Percentiles rank a stretch among this genome's conserved stretches.
phyloP scores from a whole-genome alignment of 2,888 invertebrate genomes.

The Hydroisotoma schaefferi region DNA sequence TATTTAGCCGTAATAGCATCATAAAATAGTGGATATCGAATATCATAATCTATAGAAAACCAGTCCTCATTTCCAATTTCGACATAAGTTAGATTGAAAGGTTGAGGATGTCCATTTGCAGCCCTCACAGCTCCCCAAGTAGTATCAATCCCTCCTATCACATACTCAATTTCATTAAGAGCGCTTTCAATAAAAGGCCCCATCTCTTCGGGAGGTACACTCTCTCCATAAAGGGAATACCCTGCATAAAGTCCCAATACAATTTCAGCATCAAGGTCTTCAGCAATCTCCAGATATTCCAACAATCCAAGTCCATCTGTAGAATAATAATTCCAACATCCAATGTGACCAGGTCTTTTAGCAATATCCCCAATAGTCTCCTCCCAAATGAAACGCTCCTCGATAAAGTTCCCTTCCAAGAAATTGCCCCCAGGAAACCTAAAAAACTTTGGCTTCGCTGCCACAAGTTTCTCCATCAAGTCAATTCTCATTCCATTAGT shows the following conservation, averaged over 20 bases:
- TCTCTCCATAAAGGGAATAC: conserved; percentile 15
- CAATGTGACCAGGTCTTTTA: conserved; percentile 21
- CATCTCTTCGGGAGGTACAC: conserved; percentile 22
- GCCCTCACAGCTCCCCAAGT: conserved; percentile 21
- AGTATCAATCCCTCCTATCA: conserved; percentile 17
- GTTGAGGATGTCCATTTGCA: conserved; percentile 21
- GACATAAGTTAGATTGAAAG: conserved; percentile 18
- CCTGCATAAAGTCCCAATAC: conserved; percentile 20
- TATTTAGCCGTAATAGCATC: conserved; percentile 15
- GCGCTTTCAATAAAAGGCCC: conserved; percentile 22
- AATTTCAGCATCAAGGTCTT: conserved; percentile 21
- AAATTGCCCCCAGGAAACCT: conserved; percentile 25
- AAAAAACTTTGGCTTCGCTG: conserved; percentile 22
- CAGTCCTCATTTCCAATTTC: conserved; percentile 26
- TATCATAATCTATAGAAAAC: conserved; percentile 15
- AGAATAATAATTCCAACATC: conserved; percentile 20
- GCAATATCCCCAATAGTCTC: conserved; percentile 22
- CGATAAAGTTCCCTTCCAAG: conserved; percentile 19
- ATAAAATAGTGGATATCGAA: conserved; percentile 19
- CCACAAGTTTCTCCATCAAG: conserved; percentile 17
- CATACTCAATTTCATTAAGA: conserved; percentile 23
- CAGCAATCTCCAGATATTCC: conserved; percentile 21
- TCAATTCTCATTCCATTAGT: conserved; percentile 20
- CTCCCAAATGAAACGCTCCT: conserved; percentile 23
- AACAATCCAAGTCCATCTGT: conserved; percentile 21